phyloP scores from a whole-genome alignment of 2,888 invertebrate genomes.

The Eupithecia centaureata region DNA sequence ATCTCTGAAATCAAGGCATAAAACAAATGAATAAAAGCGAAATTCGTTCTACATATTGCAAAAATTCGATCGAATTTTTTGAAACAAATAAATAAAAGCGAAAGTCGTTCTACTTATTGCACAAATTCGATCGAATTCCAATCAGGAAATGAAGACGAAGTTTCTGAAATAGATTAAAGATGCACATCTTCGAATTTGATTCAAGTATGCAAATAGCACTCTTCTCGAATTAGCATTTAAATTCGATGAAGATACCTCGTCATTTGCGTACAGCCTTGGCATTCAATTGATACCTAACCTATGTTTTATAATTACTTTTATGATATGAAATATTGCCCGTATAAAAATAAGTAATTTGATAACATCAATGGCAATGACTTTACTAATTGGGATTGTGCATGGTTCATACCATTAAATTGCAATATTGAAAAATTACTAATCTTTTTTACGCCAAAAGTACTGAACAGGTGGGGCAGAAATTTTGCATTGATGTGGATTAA shows the following conservation, averaged over 20 bases:
- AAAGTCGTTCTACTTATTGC: background rate
- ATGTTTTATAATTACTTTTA: conserved; percentile 15
- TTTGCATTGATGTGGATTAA: too few relatives aligned
- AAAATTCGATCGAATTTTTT: too few relatives aligned
- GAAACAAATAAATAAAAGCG: background rate
- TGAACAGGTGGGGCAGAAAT: too few relatives aligned
- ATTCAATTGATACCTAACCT: conserved; percentile 15
- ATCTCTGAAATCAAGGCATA: too few relatives aligned
- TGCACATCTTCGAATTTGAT: background rate
- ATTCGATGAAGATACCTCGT: conserved; percentile 9
- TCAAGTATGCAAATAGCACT: background rate
- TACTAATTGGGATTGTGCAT: background rate
- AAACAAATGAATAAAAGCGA: too few relatives aligned
- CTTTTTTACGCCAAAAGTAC: too few relatives aligned
- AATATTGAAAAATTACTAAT: background rate
- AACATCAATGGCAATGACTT: background rate
- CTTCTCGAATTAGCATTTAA: background rate
- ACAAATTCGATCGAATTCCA: background rate
- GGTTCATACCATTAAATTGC: too few relatives aligned
- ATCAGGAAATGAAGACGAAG: background rate
- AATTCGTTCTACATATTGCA: too few relatives aligned
- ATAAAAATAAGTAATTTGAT: conserved; percentile 12
- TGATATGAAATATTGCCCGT: conserved; percentile 8
- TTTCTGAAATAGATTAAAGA: background rate
- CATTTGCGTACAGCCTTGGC: conserved; percentile 24